Evolutionary conservation across 2,113 vertebrate genomes (phyloP), one percentile per base, ranked within the genome.

Genomic region (Toxostoma redivivum): DNA sequence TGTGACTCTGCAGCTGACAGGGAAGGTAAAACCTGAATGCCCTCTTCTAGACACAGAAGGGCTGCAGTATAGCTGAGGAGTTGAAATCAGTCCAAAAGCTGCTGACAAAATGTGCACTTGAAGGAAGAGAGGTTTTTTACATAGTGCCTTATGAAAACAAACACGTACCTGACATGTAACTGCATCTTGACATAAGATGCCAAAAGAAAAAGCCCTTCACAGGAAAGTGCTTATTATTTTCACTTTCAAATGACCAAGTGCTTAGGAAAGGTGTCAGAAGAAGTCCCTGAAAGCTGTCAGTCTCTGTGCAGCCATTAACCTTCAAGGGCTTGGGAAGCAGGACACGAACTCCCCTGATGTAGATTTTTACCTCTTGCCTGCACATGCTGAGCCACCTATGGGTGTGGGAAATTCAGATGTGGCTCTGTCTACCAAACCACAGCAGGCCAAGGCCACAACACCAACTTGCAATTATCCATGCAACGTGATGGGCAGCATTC

Each of bases 1-100:
- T 78, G 67, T 86, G 91, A 84, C 94, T 95, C 82, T 96, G 88
- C 54, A 57, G 61, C 82, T 95, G 95, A 92, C 93, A 90, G 82
- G 86, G 60, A 95, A 90, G 76, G 90, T 88, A 93, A 93, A 94
- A 56, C 47, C 60, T 70, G 35, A 78, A 56, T 51, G 67, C 60
- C 82, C 82, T 94, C 25, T 86, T 81, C 82, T 64, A 80, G n/a
- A 44, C 3, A 0, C 4, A 73, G 54, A 83, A 73, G 19, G 54
- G 38, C n/a, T 92, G 90, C 3, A 4, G 71, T 51, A 62, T 0
- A 0, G 40, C 60, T 65, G 37, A 91, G 35, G 54, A 70, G 44
- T 37, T 90, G 88, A 95, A 95, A 84, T 62, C 5, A 1, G 54
- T 88, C 76, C 85, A 93, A 78, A 83, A 86, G 72, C 38, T 92